Base-by-base conservation (phyloP, 2,888 invertebrate genomes). In the Torymus tubicola region DNA sequence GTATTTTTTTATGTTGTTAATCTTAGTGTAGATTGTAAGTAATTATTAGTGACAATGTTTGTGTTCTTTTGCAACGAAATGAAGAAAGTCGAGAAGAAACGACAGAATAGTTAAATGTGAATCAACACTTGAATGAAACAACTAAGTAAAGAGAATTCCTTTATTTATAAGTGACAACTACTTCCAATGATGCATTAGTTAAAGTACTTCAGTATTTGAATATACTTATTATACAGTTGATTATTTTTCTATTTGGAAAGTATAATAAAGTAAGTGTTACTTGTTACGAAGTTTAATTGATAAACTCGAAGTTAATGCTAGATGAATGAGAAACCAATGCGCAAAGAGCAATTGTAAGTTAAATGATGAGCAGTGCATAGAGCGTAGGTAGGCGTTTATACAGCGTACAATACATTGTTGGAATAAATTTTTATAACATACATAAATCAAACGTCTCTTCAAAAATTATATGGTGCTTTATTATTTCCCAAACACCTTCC, bases 211-310 rank as follows among this genome's bases (percentile, higher is more conserved):
- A 68, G 71, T 69, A 81, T 73, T 81, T 81, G 52, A 64, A 18
- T 64, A 78, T 53, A 53, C 16, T 76, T 77, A 77, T 63, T 4
- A 60, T 16, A 60, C 77, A 24, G 77, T 80, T 80, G 61, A 73
- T 74, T 76, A 80, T 81, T 81, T 81, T 78, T 73, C 64, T 81
- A 69, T 60, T 69, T 10, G 12, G 11, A 73, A 77, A 73, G 16
- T 80, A 60, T 71, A 80, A 21, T 10, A 64, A 42, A 42, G 42
- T 42, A 42, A 81, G 65, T 81, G 64, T 81, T 78, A 74, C 68
- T 24, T 65, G 73, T 78, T 78, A 70, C n/a, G 10, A 69, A 72
- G 73, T n/a, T 74, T 69, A 42, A 60, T 73, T 78, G 16, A 72
- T 78, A 14, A 72, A 63, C 63, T 76, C n/a, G 18, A 72, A 31